These are phyloP conservation scores for Neotoxoptera formosana DNA, from an alignment of 1,140 invertebrate species.

Conservation along the genomic window DNA sequence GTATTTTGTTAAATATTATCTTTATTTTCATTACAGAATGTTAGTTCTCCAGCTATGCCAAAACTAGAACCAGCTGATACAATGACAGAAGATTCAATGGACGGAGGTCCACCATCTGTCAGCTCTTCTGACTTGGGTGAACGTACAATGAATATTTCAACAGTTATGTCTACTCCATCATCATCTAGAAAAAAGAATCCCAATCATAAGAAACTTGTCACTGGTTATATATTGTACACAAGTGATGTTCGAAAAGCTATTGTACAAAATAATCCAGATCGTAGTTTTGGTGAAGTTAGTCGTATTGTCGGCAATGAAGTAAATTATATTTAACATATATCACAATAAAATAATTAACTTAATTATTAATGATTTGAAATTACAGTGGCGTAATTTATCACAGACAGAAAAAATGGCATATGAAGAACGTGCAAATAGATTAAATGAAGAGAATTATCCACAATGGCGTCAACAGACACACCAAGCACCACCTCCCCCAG, in stretches of 20 bases:
- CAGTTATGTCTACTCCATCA: conserved; percentile 59
- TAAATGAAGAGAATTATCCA: conserved; percentile 81
- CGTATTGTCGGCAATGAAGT: conserved; percentile 94
- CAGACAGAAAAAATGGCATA: conserved; percentile 88
- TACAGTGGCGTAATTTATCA: conserved; percentile 88
- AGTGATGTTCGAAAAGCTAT: conserved; percentile 91
- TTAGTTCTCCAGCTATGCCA: conserved; percentile 65
- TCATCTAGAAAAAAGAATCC: conserved; percentile 60
- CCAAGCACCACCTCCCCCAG: conserved; percentile 40
- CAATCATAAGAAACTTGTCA: conserved; percentile 84
- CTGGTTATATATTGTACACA: conserved; percentile 98
- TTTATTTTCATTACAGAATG: conserved; percentile 15
- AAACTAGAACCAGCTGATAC: conserved; percentile 66
- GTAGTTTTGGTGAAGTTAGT: conserved; percentile 96
- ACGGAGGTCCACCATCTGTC: conserved; percentile 77
- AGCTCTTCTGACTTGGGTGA: conserved; percentile 72
- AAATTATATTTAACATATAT: conserved; percentile 63
- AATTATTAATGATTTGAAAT: not conserved
- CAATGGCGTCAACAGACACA: conserved; percentile 34
- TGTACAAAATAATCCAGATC: conserved; percentile 89
- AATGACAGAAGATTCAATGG: conserved; percentile 74
- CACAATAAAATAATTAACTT: not conserved
- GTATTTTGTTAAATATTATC: conserved; percentile 57
- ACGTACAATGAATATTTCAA: conserved; percentile 62
- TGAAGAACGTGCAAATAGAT: conserved; percentile 87